phyloP scores from a whole-genome alignment of 2,797 vertebrate genomes.

The Loris lydekkerianus region DNA sequence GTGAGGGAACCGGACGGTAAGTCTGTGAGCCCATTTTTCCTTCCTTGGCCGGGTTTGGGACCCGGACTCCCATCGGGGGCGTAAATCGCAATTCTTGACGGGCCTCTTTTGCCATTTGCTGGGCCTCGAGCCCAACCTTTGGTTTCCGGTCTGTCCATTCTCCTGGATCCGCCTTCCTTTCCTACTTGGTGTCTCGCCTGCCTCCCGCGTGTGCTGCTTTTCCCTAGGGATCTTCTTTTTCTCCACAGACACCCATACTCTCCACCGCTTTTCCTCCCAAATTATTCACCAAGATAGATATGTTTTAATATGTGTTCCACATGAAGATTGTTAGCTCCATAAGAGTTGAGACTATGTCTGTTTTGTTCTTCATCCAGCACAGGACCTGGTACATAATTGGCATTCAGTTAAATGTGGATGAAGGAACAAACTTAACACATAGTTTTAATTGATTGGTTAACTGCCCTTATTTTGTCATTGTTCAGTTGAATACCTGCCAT shows the following conservation, averaged over 20 bases:
- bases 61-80: fast-evolving
- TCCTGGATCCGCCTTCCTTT: neutral
- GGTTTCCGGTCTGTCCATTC: neutral
- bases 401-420: neutral
- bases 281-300: fast-evolving
- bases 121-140: neutral
- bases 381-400: neutral
- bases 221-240: fast-evolving
- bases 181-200: neutral
- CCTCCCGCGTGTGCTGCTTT: neutral
- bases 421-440: neutral
- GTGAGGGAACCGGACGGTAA: slow-evolving; percentile 76
- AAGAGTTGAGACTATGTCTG: neutral
- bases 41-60: fast-evolving
- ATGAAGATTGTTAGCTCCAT: fast-evolving
- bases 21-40: neutral
- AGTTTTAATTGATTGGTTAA: neutral
- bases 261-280: fast-evolving
- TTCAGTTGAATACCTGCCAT: neutral
- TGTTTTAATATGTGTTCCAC: neutral
- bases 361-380: neutral
- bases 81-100: fast-evolving
- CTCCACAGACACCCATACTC: too few relatives aligned
- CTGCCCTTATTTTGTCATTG: neutral
- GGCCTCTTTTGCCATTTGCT: fast-evolving